phyloP scores from a whole-genome alignment of 1,140 invertebrate genomes.

The Heliothis subflexa region DNA sequence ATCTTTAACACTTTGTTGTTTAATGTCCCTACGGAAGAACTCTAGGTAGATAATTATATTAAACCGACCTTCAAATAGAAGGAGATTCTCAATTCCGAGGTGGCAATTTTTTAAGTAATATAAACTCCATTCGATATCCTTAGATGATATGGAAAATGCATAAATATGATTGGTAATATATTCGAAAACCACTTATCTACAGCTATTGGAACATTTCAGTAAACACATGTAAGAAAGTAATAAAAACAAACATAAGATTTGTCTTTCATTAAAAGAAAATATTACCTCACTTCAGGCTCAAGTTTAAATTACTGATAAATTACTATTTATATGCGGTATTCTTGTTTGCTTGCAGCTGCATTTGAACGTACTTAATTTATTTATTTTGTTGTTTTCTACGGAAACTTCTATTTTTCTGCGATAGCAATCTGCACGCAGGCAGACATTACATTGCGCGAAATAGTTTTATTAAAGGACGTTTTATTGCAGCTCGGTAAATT shows the following conservation, averaged over 20 bases:
- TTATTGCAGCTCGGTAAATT: constrained; percentile 9
- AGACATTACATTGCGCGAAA: constrained; percentile 9
- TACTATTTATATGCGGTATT: constrained; percentile 30
- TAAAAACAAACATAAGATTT: neutral
- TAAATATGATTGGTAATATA: neutral
- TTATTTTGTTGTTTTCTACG: constrained; percentile 25
- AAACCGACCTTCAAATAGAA: too few species aligned
- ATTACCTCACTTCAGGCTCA: constrained; percentile 6
- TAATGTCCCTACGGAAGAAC: neutral
- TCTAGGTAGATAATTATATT: too few species aligned
- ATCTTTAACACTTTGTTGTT: constrained; percentile 32
- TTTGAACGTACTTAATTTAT: constrained; percentile 14
- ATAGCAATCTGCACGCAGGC: neutral
- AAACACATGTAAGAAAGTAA: neutral
- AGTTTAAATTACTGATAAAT: constrained; percentile 31
- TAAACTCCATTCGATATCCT: too few species aligned
- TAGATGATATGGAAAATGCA: neutral
- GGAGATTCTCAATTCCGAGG: too few species aligned
- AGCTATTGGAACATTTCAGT: neutral
- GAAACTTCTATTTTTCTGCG: constrained; percentile 31
- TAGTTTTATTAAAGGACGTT: constrained; percentile 27
- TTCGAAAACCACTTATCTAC: neutral
- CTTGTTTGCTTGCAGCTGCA: constrained; percentile 25
- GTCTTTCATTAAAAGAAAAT: constrained; percentile 19
- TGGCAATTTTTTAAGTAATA: too few species aligned